A percentile compares a stretch with the other conserved stretches of the same genome.
phyloP scores from a whole-genome alignment of 2,888 invertebrate genomes.

The Germaria angustata region DNA sequence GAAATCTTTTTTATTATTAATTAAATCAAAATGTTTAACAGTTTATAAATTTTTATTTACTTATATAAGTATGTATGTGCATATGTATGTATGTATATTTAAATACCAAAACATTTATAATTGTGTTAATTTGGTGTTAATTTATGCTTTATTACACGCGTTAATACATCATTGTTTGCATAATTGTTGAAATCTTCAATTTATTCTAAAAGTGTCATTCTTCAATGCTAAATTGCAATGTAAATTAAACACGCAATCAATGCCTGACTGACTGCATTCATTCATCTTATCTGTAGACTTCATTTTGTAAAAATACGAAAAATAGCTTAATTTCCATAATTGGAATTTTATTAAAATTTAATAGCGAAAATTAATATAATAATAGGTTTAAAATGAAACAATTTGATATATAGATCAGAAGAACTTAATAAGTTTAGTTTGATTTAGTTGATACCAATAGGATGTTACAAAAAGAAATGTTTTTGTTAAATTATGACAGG shows the following conservation, averaged over 20 bases:
- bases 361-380: conserved; percentile 32
- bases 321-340: conserved; percentile 41
- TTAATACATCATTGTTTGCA: conserved; percentile 32
- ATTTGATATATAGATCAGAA: not conserved
- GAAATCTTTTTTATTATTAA: conserved; percentile 16
- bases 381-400: not conserved
- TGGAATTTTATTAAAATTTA: conserved; percentile 31
- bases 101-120: conserved; percentile 23
- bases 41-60: not conserved
- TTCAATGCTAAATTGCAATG: conserved; percentile 45
- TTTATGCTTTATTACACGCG: conserved; percentile 42
- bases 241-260: conserved; percentile 39
- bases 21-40: conserved; percentile 4
- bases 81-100: too few species aligned
- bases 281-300: not conserved
- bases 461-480: not conserved
- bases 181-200: conserved; percentile 26
- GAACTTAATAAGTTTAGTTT: not conserved
- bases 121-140: conserved; percentile 50
- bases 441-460: not conserved
- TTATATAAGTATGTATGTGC: too few species aligned
- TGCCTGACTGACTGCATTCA: conserved; percentile 19
- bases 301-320: not conserved
- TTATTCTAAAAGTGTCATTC: conserved; percentile 50
- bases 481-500: too few species aligned